Conservation (phyloP, 2,888 invertebrate genomes). For the Lepetodrilus schrolli region DNA sequence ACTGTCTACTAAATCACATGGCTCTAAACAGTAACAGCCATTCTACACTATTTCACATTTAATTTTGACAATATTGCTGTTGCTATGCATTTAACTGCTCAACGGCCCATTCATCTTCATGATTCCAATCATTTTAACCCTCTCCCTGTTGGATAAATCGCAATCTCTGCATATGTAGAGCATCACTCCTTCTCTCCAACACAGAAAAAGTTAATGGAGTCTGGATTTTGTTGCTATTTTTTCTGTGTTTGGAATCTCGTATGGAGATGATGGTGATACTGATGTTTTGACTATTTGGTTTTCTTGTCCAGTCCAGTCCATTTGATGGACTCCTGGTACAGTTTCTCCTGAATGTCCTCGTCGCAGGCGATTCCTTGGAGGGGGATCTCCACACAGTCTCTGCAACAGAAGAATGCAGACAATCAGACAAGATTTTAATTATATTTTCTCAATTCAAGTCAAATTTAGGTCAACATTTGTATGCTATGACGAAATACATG, state of each 20-base stretch:
- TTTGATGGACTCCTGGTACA: slow-evolving; percentile 57
- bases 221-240: no score
- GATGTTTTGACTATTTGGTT: not conserved
- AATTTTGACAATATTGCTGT: no score
- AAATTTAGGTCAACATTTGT: no score
- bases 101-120: not conserved
- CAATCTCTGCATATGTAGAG: not conserved
- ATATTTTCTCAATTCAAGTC: no score
- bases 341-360: slow-evolving; percentile 51
- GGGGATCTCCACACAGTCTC: slow-evolving; percentile 56
- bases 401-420: slow-evolving; percentile 47
- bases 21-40: no score
- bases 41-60: no score
- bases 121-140: not conserved
- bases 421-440: no score
- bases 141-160: not conserved
- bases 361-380: slow-evolving; percentile 43
- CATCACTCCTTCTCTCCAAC: no score
- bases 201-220: no score
- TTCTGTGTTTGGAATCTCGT: no score
- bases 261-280: not conserved
- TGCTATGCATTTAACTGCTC: not conserved
- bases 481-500: no score
- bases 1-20: no score
- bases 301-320: slow-evolving; percentile 54